Percentiles rank a stretch among this genome's conserved stretches.
Conservation (phyloP, 37 sponge, comb jelly and placozoan genomes). For the Ephydatia muelleri region DNA sequence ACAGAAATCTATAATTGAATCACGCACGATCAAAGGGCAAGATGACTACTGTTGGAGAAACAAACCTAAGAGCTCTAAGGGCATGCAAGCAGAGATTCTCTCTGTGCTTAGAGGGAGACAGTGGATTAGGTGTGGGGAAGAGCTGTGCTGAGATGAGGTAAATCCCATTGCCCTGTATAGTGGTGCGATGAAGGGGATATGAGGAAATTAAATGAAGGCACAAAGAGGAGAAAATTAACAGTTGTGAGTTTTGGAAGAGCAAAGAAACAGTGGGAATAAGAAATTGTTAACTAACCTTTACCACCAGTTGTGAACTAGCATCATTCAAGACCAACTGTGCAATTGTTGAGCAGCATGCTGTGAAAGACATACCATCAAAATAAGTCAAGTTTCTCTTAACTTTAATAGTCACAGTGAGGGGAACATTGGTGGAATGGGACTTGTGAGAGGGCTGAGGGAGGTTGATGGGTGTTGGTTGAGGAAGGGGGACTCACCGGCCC, state of each 20-base stretch:
- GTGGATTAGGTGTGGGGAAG: constrained; percentile 8
- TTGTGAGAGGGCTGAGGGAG: too few species aligned
- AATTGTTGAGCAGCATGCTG: constrained; percentile 64
- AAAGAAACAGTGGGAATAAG: too few species aligned
- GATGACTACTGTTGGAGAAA: not conserved
- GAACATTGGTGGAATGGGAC: too few species aligned
- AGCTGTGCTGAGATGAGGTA: constrained; percentile 62
- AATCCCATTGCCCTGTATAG: constrained; percentile 81
- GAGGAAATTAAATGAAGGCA: too few species aligned
- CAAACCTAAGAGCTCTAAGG: constrained; percentile 71
- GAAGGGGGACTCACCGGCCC: too few species aligned
- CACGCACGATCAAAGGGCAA: not conserved
- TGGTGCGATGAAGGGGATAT: too few species aligned
- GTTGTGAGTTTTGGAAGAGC: too few species aligned
- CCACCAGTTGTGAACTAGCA: constrained; percentile 60
- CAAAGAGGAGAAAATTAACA: too few species aligned
- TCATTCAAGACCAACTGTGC: constrained; percentile 74
- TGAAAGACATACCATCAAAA: too few species aligned
- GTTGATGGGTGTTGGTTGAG: too few species aligned
- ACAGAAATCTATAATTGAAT: constrained; percentile 47
- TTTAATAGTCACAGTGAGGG: too few species aligned
- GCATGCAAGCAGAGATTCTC: constrained; percentile 63
- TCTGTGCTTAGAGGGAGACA: not conserved
- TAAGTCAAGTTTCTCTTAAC: too few species aligned
- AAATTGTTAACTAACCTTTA: constrained; percentile 40